These are phyloP conservation scores for Eueides isabella DNA, from an alignment of 1,140 invertebrate genomes.

Conservation along the genomic window DNA sequence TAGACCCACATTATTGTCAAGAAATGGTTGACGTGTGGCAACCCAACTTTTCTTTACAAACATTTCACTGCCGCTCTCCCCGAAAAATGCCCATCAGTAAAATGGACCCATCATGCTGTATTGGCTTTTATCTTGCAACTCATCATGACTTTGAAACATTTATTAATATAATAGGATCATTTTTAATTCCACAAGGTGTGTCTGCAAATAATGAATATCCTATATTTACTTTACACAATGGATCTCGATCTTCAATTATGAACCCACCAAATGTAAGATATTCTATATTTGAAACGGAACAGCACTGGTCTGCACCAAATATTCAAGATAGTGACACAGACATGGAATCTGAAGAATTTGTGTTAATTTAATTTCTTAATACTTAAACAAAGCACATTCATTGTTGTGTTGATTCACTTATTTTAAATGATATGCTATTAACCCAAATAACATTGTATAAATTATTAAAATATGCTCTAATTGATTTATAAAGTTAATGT, in stretches of 20 bases:
- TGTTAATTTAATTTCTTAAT: conserved; percentile 76
- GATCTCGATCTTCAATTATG: conserved; percentile 84
- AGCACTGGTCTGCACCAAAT: conserved; percentile 76
- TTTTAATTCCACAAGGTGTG: conserved; percentile 83
- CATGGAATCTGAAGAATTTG: conserved; percentile 89
- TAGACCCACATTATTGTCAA: conserved; percentile 97
- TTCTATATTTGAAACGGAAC: conserved; percentile 82
- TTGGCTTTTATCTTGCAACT: conserved; percentile 93
- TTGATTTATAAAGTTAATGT: conserved; percentile 1
- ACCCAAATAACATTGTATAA: conserved; percentile 7
- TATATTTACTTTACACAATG: conserved; percentile 90
- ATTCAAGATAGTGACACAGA: conserved; percentile 84
- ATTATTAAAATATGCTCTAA: background rate
- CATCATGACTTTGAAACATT: conserved; percentile 91
- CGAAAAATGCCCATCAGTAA: conserved; percentile 92
- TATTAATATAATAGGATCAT: conserved; percentile 85
- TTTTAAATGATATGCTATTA: background rate
- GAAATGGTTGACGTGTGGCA: conserved; percentile 92
- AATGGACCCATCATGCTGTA: conserved; percentile 96
- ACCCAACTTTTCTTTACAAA: conserved; percentile 87
- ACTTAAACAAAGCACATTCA: background rate
- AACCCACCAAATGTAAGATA: conserved; percentile 79
- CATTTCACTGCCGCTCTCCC: conserved; percentile 94
- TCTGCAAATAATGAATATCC: conserved; percentile 88
- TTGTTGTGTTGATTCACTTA: background rate